phyloP scores from a whole-genome alignment of 2,888 invertebrate genomes.

The Drymonia ruficornis region DNA sequence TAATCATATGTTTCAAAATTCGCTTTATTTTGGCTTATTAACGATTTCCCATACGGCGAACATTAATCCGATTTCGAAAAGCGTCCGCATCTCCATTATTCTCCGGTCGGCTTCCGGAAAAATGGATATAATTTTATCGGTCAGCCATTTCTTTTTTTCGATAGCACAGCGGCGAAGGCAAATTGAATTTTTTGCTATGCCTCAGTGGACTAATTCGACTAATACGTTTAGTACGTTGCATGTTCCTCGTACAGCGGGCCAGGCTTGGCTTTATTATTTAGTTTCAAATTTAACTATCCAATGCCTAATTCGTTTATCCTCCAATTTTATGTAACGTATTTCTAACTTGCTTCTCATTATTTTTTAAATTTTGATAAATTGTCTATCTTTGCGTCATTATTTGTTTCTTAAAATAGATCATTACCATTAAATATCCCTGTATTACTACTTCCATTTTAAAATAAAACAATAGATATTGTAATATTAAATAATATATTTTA shows the following conservation, averaged over 20 bases:
- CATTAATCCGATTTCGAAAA: slow-evolving; percentile 75
- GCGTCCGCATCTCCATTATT: slow-evolving; percentile 64
- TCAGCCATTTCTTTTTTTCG: slow-evolving; percentile 61
- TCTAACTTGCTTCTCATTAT: too few species aligned
- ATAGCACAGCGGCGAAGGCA: slow-evolving; percentile 65
- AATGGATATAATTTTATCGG: slow-evolving; percentile 77
- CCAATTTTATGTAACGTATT: too few species aligned
- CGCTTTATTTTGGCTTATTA: slow-evolving; percentile 47
- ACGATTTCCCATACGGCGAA: slow-evolving; percentile 60
- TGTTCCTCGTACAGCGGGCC: slow-evolving; percentile 45
- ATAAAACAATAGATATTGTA: background rate
- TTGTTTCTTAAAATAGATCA: too few species aligned
- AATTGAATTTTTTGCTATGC: slow-evolving; percentile 82
- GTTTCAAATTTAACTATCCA: too few species aligned
- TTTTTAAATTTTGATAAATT: too few species aligned
- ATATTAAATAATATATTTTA: background rate
- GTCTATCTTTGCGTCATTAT: too few species aligned
- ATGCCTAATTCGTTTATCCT: background rate
- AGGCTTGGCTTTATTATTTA: slow-evolving; percentile 20
- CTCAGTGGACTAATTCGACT: slow-evolving; percentile 79
- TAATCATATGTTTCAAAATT: slow-evolving; percentile 13
- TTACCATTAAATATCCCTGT: too few species aligned
- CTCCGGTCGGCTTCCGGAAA: slow-evolving; percentile 61
- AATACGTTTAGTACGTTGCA: slow-evolving; percentile 78
- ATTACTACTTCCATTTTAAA: too few species aligned